Base-by-base conservation (phyloP, 2,113 vertebrate species). In the Crotalus tigris region DNA sequence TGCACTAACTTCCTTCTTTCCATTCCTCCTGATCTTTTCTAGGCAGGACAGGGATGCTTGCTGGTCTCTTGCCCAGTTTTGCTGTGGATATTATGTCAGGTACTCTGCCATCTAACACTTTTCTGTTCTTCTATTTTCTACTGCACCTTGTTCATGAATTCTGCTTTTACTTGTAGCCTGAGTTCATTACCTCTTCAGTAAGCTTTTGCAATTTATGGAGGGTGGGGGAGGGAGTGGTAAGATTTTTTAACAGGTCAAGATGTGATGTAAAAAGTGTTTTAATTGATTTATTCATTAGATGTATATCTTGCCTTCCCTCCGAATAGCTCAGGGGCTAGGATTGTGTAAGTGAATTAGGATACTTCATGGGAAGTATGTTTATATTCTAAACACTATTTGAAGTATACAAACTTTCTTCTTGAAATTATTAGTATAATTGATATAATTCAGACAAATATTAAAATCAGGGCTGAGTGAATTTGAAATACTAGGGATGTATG, bases 71-170 rank as follows among this genome's bases (percentile, higher is more conserved):
- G 98, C 99, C 99, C 98, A 99, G 98, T 98, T 99, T 99, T 99
- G 99, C 99, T 98, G 98, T 99, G 98, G 98, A 99, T 98, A 98
- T 99, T 97, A 99, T 99, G 99, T 98, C 99, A 99, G 99, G 99
- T 99, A 99, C 95, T 98, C 98, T 55, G 95, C 97, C 96, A 96
- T 97, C 97, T 97, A 95, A 97, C 96, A 95, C 91, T 95, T 94
- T 92, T 89, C 75, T 44, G 17, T 81, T 81, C 75, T 81, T 81
- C 75, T 81, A 17, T 81, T 81, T 81, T 81, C 75, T 44, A 81
- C n/a, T 81, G 7, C 19, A 81, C 33, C 49, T 96, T 92, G 88
- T 93, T 95, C 87, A 81, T 92, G 95, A 85, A 96, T 87, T 92
- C 93, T 88, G 90, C 91, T 89, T 7, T 17, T 54, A 1, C 0